Percentiles rank a stretch among this genome's conserved stretches.
Conservation (phyloP, 2,888 invertebrate species). For the Pantelozetes paolii region DNA sequence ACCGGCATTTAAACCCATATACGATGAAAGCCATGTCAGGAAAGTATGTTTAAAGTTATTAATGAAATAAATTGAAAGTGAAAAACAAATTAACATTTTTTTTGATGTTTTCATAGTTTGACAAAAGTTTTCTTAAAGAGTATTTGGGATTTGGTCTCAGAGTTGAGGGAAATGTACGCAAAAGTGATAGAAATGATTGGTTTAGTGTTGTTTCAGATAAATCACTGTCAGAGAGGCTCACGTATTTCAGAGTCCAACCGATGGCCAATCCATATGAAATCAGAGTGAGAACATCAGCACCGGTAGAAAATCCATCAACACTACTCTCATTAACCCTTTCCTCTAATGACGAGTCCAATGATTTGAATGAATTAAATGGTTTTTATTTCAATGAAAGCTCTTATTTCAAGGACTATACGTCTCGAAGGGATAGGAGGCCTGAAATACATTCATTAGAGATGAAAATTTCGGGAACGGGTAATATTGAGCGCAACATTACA, state of each 20-base stretch:
- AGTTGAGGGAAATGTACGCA: conserved; percentile 41
- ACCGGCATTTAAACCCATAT: conserved; percentile 36
- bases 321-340: conserved; percentile 18
- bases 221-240: conserved; percentile 43
- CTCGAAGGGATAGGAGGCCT: neutral
- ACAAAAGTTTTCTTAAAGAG: conserved; percentile 40
- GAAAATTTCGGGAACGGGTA: conserved; percentile 39
- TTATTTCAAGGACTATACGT: conserved; percentile 13
- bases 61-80: neutral
- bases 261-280: conserved; percentile 44
- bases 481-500: conserved; percentile 41
- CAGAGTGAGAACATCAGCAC: conserved; percentile 28
- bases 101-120: conserved; percentile 14
- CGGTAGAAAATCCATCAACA: conserved; percentile 35
- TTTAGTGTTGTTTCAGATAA: conserved; percentile 43
- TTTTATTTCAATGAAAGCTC: neutral
- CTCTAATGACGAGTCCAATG: neutral
- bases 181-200: conserved; percentile 43
- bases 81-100: too few relatives aligned
- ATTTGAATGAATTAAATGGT: conserved; percentile 10
- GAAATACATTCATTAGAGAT: conserved; percentile 9
- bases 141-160: conserved; percentile 44
- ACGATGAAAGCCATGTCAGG: conserved; percentile 30
- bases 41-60: conserved; percentile 33
- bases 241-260: conserved; percentile 44